These are phyloP conservation scores for Enteromius treurensis DNA, from an alignment of 2,797 vertebrate species.

Conservation along the genomic window DNA sequence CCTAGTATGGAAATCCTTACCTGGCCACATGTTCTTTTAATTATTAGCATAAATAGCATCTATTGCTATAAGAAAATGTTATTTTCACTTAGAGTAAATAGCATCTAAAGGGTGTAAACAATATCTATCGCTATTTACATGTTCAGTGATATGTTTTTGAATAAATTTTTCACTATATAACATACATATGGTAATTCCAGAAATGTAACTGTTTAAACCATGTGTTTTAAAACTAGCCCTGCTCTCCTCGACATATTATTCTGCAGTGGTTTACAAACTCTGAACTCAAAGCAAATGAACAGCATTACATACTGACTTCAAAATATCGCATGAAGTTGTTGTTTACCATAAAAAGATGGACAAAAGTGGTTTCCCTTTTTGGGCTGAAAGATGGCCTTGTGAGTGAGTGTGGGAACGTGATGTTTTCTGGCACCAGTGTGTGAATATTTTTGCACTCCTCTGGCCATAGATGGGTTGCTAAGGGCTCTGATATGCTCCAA, in stretches of 20 bases:
- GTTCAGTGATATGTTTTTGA: background rate
- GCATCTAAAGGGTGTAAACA: background rate
- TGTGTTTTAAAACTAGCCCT: background rate
- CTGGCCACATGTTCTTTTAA: too few relatives aligned
- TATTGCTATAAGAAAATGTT: background rate
- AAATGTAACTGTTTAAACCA: background rate
- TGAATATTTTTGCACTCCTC: slow-evolving; percentile 61
- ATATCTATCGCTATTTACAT: background rate
- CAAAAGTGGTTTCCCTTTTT: slow-evolving; percentile 38
- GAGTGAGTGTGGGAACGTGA: slow-evolving; percentile 61
- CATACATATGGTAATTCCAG: background rate
- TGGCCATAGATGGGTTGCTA: slow-evolving; percentile 75
- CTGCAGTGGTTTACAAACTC: background rate
- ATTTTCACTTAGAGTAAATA: slow-evolving; percentile 1
- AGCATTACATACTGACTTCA: background rate
- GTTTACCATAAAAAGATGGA: slow-evolving; percentile 41
- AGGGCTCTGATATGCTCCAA: slow-evolving; percentile 66
- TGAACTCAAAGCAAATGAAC: background rate
- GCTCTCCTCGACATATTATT: background rate
- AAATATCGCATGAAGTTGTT: slow-evolving; percentile 1
- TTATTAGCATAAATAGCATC: too few relatives aligned
- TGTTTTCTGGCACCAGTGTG: slow-evolving; percentile 61
- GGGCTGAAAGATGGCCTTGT: slow-evolving; percentile 30
- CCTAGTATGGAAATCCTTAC: too few relatives aligned
- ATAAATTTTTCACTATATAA: background rate